Evolutionary conservation across 2,888 invertebrate genomes (phyloP), one percentile per base, ranked within the genome.

Genomic region (Tuta absoluta): DNA sequence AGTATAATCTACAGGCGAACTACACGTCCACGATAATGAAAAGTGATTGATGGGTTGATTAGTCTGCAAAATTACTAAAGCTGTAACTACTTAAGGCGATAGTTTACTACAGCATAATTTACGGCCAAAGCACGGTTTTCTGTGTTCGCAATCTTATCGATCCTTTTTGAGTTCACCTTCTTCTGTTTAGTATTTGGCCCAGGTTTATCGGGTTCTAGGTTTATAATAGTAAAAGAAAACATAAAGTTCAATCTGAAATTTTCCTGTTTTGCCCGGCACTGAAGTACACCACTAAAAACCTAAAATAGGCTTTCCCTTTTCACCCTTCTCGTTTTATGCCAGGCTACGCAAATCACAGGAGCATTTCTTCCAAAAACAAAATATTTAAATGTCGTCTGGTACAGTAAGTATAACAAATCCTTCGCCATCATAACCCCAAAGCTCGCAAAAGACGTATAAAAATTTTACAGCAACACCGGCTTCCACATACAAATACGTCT

Each of bases 401-500:
- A 81, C 72, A 72, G 75, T 75, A 71, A 71, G 72, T 64, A 75
- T 80, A 81, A 83, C 82, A 85, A 85, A 86, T 81, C 77, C 71
- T 69, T 68, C 72, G 71, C 75, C 74, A 79, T 80, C 75, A 74
- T 75, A 64, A 57, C 70, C 73, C 70, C 75, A 72, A 71, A 73
- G 75, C 71, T 77, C 77, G 80, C 78, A 77, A 78, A 77, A 73
- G 76, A 73, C 74, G 76, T 71, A 80, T 79, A 82, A 80, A 82
- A 87, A 86, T 85, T 86, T 84, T 76, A 78, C 81, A 79, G 73
- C 79, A 80, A 77, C 78, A 78, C 77, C 73, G 77, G 76, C 77
- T 80, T 80, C 79, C 80, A 81, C 84, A 89, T 90, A 90, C 89
- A 91, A 90, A 89, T 88, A 83, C 82, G 75, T 78, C 85, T 79